Evolutionary conservation across 2,113 vertebrate genomes (phyloP), one percentile per base, ranked within the genome.

Genomic region (Pygoscelis antarcticus): DNA sequence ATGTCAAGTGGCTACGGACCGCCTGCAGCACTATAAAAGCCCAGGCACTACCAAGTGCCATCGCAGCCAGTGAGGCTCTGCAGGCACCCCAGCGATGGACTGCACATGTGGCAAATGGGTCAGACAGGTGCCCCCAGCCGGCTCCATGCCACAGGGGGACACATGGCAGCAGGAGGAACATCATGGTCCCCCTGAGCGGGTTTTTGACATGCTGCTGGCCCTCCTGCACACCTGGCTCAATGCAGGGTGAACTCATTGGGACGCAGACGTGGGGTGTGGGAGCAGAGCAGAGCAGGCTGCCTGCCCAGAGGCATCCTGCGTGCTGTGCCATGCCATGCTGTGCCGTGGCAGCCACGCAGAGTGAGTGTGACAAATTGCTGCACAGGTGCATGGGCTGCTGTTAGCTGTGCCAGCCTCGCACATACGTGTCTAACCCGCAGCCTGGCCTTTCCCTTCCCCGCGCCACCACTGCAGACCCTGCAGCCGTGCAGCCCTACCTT

Each of bases 341-440:
- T 38, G 26, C 47, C 10, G 0, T 3, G 1, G 64, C 34, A 13
- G 40, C 19, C n/a, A 10, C 4, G 1, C 85, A 46, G 30, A 54
- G 18, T 4, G 0, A 5, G 34, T 1, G 64, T 62, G 46, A 47
- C 55, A 55, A 34, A 47, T 17, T 21, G 65, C 57, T 2, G 0
- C 42, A 3, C 30, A 22, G 32, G 49, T n/a, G 32, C 36, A 6
- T 6, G 27, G 26, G 38, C 34, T 81, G 61, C 47, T 52, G 20
- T 32, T 32, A 55, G 13, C n/a, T 9, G 26, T 29, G 62, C 55
- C 69, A 25, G 55, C 9, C 54, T 36, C 3, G 1, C 60, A n/a
- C 13, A 5, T 3, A 0, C 1, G 3, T 54, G n/a, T 62, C 36
- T 44, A 36, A 70, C 21, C 26, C 8, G 0, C 42, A 51, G 32